Evolutionary conservation across 2,888 invertebrate species (phyloP), one percentile per base, ranked within the genome.

Genomic region (Tachystola acroxantha): DNA sequence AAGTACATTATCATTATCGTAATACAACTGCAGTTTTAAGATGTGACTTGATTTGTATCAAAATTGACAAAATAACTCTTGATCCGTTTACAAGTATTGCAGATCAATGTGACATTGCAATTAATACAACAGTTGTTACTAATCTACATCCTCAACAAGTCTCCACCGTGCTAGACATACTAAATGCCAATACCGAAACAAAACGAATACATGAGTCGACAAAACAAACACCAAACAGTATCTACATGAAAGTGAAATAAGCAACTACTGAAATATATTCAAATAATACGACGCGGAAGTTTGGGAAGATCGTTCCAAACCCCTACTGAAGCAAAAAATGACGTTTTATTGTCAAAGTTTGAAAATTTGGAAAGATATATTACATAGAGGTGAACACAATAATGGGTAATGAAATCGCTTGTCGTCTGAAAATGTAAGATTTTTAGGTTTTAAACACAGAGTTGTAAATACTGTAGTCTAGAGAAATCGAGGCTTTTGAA

Each of bases 341-440:
- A 58, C 51, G 49, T 55, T 61, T 74, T 75, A 76, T 70, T 73
- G 73, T 71, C 72, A 53, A 72, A 69, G 55, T 71, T 74, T 53
- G 50, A 64, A 72, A 63, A 62, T 55, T 61, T 52, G 50, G 48
- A 57, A 55, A 49, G 45, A 54, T 56, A 53, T 54, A 46, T 48
- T 47, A 45, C 46, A 55, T 47, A 53, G 42, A 48, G 50, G 48
- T 43, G 44, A 31, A 30, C 32, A 41, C 32, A 13, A 36, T 14
- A 37, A 19, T n/a, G 34, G 42, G 36, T 46, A 50, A 54, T 54
- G 45, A 53, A 56, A 55, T 52, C 43, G 42, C 53, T 50, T 37
- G 16, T 11, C 29, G 29, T 29, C 26, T 30, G 29, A 7, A 10
- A 14, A 7, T n/a, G n/a, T n/a, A n/a, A n/a, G n/a, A n/a, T n/a